These are phyloP conservation scores for Mugil cephalus DNA, from an alignment of 2,113 vertebrate species.

Conservation along the genomic window DNA sequence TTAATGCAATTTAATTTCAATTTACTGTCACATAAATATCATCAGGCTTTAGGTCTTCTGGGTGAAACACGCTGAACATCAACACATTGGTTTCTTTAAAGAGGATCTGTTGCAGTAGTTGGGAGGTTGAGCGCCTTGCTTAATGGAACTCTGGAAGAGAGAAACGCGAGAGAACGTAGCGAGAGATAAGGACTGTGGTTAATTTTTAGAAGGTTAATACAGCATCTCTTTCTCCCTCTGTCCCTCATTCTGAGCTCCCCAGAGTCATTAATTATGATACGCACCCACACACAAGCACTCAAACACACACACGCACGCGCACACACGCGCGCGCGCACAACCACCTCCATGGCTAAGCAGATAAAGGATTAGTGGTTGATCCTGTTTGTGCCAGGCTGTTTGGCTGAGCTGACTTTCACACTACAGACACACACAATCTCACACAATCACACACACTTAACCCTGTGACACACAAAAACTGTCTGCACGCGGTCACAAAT, in stretches of 20 bases:
- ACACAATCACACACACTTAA: slow-evolving; percentile 21
- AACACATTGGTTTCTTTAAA: not conserved
- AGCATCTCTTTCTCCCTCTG: slow-evolving; percentile 24
- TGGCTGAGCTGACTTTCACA: slow-evolving; percentile 77
- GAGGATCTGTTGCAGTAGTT: not conserved
- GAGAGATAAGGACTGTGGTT: slow-evolving; percentile 4
- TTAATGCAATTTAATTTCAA: no score
- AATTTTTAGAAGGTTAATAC: slow-evolving; percentile 42
- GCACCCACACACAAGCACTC: slow-evolving; percentile 35
- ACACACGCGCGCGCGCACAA: slow-evolving; percentile 42
- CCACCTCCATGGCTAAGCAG: slow-evolving; percentile 75
- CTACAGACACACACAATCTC: slow-evolving; percentile 25
- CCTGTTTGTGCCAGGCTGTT: slow-evolving; percentile 78
- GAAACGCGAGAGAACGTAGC: not conserved
- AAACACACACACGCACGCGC: slow-evolving; percentile 29
- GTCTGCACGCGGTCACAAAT: not conserved
- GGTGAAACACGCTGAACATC: no score
- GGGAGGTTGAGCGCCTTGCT: slow-evolving; percentile 10
- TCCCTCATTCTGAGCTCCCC: slow-evolving; percentile 39
- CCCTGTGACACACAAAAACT: slow-evolving; percentile 5
- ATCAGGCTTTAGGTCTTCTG: no score
- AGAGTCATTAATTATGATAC: slow-evolving; percentile 74
- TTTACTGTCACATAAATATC: no score
- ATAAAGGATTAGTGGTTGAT: slow-evolving; percentile 82
- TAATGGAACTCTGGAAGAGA: slow-evolving; percentile 2